Evolutionary conservation across 64 coral and sea anemone species (phyloP).

Genomic region (Pocillopora damicornis): DNA sequence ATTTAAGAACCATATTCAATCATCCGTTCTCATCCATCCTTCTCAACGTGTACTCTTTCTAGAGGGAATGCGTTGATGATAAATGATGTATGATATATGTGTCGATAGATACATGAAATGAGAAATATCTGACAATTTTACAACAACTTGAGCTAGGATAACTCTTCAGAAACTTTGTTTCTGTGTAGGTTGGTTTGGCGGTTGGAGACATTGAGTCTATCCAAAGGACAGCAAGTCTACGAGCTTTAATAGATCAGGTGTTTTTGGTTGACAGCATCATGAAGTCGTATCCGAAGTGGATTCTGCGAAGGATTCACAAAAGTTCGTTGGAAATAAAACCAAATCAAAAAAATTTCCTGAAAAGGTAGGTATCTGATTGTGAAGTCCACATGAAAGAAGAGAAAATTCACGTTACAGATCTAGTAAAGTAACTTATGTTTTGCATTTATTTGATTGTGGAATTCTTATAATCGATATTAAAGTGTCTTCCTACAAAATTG

Average conservation of each 20-base stretch:
- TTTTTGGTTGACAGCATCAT: slow-evolving; percentile 40
- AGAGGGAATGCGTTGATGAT: neutral
- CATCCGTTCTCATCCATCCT: too few relatives aligned
- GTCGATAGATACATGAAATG: too few relatives aligned
- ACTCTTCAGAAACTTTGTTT: too few relatives aligned
- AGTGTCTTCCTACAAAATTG: too few relatives aligned
- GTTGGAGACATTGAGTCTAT: slow-evolving; percentile 88
- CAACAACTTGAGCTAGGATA: too few relatives aligned
- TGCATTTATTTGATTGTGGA: neutral
- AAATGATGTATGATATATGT: too few relatives aligned
- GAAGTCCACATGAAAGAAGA: neutral
- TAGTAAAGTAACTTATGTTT: neutral
- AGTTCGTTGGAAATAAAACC: slow-evolving; percentile 31
- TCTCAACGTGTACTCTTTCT: too few relatives aligned
- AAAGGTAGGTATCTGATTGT: slow-evolving; percentile 27
- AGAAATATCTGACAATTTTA: too few relatives aligned
- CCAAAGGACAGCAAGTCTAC: slow-evolving; percentile 62
- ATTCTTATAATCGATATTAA: neutral
- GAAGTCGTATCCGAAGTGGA: slow-evolving; percentile 41
- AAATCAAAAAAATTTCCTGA: slow-evolving; percentile 44
- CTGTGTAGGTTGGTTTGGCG: slow-evolving; percentile 69
- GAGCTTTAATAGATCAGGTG: slow-evolving; percentile 58
- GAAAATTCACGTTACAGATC: too few relatives aligned
- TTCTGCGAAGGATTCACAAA: slow-evolving; percentile 36
- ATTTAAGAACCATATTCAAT: neutral